These are phyloP conservation scores for Recurvirostra avosetta DNA, from an alignment of 2,113 vertebrate genomes.

Conservation along the genomic window DNA sequence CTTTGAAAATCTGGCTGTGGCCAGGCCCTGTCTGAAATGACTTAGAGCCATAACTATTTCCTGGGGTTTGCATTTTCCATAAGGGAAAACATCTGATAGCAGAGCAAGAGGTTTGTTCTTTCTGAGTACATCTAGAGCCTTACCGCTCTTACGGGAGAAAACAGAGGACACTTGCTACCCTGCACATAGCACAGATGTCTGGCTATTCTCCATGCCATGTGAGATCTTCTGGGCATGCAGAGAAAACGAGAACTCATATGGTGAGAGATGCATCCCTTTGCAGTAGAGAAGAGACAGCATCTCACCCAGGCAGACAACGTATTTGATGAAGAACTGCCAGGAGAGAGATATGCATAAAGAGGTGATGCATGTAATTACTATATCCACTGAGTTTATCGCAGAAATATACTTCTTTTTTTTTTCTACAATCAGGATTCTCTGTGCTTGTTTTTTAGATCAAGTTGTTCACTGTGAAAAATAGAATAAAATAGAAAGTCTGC, in stretches of 20 bases:
- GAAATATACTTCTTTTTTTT: not conserved
- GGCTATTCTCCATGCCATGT: not conserved
- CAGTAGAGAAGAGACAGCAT: not conserved
- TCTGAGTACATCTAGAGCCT: not conserved
- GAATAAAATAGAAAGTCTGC: not conserved
- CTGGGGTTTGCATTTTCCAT: conserved; percentile 4
- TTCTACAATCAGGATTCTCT: not conserved
- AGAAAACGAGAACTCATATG: not conserved
- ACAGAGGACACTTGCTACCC: conserved; percentile 5
- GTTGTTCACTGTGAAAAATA: not conserved
- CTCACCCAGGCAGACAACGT: not conserved
- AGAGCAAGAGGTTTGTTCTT: not conserved
- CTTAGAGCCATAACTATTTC: conserved; percentile 19
- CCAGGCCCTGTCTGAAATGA: conserved; percentile 27
- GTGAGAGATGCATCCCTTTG: not conserved
- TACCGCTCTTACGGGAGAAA: not conserved
- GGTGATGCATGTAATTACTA: not conserved
- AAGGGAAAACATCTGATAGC: conserved; percentile 34
- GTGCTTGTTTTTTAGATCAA: not conserved
- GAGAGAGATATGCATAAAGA: not conserved
- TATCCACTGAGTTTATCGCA: not conserved
- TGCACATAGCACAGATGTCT: conserved; percentile 21
- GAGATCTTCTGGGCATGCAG: not conserved
- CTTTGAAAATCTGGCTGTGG: conserved; percentile 12
- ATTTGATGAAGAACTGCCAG: not conserved